phyloP scores from a whole-genome alignment of 2,888 invertebrate genomes.

The Acanthosepion pharaonis region DNA sequence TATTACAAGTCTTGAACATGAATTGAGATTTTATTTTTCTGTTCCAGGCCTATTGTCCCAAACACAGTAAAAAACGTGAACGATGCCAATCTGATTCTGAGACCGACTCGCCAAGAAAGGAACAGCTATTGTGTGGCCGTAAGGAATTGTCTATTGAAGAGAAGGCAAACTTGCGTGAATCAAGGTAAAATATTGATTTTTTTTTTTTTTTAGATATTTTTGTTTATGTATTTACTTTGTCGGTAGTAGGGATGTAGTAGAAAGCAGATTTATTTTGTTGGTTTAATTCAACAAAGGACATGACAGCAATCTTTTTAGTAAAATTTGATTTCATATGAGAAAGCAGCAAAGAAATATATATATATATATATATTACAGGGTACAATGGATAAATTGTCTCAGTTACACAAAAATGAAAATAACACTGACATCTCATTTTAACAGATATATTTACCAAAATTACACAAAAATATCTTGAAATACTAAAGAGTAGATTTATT shows the following conservation, averaged over 20 bases:
- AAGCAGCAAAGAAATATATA: too few species aligned
- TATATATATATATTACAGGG: too few species aligned
- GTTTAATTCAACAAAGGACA: too few species aligned
- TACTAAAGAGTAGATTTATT: too few species aligned
- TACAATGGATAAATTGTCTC: too few species aligned
- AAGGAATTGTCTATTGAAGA: constrained; percentile 90
- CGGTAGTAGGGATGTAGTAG: not conserved
- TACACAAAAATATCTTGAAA: too few species aligned
- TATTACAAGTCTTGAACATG: not conserved
- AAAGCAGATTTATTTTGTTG: not conserved
- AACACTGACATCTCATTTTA: too few species aligned
- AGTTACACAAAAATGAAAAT: too few species aligned
- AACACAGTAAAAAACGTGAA: constrained; percentile 83
- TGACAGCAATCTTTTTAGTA: too few species aligned
- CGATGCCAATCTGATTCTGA: constrained; percentile 63
- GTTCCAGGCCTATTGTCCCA: constrained; percentile 91
- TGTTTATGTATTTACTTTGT: not conserved
- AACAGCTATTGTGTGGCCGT: constrained; percentile 78
- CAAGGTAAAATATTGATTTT: constrained; percentile 77
- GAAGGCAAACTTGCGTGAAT: constrained; percentile 92
- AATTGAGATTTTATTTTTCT: not conserved
- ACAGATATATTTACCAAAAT: too few species aligned
- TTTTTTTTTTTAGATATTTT: not conserved
- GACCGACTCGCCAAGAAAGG: constrained; percentile 81
- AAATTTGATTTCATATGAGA: too few species aligned